phyloP scores from a whole-genome alignment of 2,888 invertebrate genomes.

The Automeris io region DNA sequence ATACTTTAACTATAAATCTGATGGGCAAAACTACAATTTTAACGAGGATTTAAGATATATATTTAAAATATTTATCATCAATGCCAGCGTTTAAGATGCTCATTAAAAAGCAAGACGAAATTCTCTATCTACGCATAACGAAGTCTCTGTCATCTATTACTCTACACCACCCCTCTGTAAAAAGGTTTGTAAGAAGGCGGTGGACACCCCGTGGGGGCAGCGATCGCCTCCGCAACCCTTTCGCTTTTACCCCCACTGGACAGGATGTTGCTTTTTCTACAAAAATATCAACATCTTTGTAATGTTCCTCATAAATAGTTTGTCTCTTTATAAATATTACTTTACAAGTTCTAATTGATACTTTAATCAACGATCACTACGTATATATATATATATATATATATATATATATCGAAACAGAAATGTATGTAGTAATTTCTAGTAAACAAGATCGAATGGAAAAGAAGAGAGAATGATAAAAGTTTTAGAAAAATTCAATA shows the following conservation, averaged over 20 bases:
- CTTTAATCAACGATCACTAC: too few species aligned
- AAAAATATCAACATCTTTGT: neutral
- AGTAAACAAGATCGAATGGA: too few species aligned
- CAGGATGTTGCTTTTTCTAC: slow-evolving; percentile 47
- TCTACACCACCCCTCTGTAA: slow-evolving; percentile 67
- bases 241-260: slow-evolving; percentile 71
- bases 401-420: too few species aligned
- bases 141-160: slow-evolving; percentile 56
- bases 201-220: slow-evolving; percentile 59
- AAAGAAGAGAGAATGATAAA: too few species aligned
- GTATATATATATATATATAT: too few species aligned
- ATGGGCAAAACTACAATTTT: neutral
- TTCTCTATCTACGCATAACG: slow-evolving; percentile 32
- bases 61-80: slow-evolving; percentile 4
- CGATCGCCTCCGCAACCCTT: slow-evolving; percentile 74
- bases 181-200: slow-evolving; percentile 76
- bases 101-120: slow-evolving; percentile 3
- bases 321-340: too few species aligned
- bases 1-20: neutral
- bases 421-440: too few species aligned
- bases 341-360: too few species aligned
- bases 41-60: slow-evolving; percentile 14
- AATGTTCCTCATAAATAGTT: neutral
- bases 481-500: too few species aligned
- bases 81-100: slow-evolving; percentile 4